Evolutionary conservation across 2,113 vertebrate species (phyloP), one percentile per base, ranked within the genome.

Genomic region (Herpailurus yagouaroundi): DNA sequence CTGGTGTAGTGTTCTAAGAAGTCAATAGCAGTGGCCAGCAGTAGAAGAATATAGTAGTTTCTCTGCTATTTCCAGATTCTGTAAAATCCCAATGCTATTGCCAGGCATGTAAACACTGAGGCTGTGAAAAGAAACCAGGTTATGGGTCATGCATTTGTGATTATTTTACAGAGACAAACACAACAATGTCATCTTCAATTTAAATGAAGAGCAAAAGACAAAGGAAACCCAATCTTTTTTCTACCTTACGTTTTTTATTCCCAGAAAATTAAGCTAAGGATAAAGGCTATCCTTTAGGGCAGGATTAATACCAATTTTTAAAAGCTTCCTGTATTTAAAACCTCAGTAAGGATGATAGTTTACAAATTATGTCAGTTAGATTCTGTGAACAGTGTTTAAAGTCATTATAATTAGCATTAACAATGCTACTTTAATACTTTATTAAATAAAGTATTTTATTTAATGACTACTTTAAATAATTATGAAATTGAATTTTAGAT

Each of bases 41-140:
- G 63, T 0, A 55, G 48, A 19, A 45, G n/a, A 63, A 48, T 19
- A 7, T 0, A 81, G 3, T 33, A 15, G 6, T 84, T 81, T 41
- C 66, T 36, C 38, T 68, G 83, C 91, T 99, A 99, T 81, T 99
- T 99, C 99, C 99, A 99, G 91, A 99, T 97, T 27, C 99, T 98
- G 91, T 99, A 99, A 98, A 99, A 99, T 76, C 99, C 99, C 98
- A 99, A 97, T 19, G 99, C 99, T 97, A 99, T 99, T 31, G 99
- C 99, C 23, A 99, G 98, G 98, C 99, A 99, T 83, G 99, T 99
- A 98, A 99, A 99, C 29, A 99, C 98, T 0, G 99, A 99, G 1
- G 99, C 99, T 99, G 98, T 31, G 96, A 80, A 95, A 87, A 76
- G 27, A 95, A 29, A 38, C 63, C 64, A 31, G 38, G 23, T 85